These are phyloP conservation scores for Zeus faber DNA, from an alignment of 2,113 vertebrate genomes.

Conservation along the genomic window DNA sequence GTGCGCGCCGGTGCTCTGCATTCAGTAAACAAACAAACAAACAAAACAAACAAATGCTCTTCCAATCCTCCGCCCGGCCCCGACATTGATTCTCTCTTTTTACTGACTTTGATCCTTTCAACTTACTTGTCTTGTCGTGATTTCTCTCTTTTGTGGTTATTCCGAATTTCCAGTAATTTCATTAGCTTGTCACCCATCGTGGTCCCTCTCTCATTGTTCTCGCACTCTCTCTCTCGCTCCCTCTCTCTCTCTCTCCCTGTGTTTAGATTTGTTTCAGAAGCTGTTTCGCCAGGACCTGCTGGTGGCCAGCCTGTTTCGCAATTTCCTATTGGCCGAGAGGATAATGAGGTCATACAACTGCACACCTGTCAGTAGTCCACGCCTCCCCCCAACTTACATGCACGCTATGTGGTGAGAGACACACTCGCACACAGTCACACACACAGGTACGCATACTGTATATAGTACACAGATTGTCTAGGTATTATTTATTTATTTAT, in stretches of 20 bases:
- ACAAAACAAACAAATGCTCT: not conserved
- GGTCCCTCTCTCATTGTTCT: not conserved
- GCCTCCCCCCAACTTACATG: conserved; percentile 96
- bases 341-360: conserved; percentile 99
- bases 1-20: not conserved
- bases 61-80: too few species aligned
- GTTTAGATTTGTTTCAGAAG: conserved; percentile 95
- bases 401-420: conserved; percentile 95
- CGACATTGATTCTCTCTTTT: too few species aligned
- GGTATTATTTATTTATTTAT: too few species aligned
- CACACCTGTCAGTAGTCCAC: conserved; percentile 94
- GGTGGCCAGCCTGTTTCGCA: conserved; percentile 95
- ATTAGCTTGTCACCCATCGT: too few species aligned
- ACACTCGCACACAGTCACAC: not conserved
- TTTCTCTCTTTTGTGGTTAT: too few species aligned
- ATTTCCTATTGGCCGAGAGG: conserved; percentile 93
- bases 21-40: conserved; percentile 12
- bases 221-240: conserved; percentile 15
- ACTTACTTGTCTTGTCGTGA: too few species aligned
- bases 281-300: conserved; percentile 96
- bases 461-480: not conserved
- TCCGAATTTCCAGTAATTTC: too few species aligned
- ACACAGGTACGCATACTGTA: not conserved
- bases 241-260: conserved; percentile 2
- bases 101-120: too few species aligned